A percentile compares a stretch with the other conserved stretches of the same genome.
These are phyloP conservation scores for Sarcophilus harrisii DNA, from an alignment of 2,797 vertebrate species.

Conservation along the genomic window DNA sequence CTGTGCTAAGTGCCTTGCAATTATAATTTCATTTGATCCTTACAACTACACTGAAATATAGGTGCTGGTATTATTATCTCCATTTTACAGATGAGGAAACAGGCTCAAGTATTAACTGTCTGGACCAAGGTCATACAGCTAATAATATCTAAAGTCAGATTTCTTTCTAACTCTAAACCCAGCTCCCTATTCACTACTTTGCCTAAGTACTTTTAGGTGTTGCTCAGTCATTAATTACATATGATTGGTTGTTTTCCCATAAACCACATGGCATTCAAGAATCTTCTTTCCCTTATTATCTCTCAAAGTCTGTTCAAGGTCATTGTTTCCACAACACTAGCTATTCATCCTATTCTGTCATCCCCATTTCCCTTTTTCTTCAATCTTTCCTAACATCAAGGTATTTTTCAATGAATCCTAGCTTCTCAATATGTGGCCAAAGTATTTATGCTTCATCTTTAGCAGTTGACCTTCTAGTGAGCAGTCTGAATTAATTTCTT, in stretches of 20 bases:
- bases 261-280: background rate
- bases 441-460: background rate
- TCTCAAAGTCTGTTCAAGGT: too few relatives aligned
- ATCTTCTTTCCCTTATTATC: background rate
- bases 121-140: background rate
- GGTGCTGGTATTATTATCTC: background rate
- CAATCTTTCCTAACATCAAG: background rate
- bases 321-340: too few relatives aligned
- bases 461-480: background rate
- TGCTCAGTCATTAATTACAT: background rate
- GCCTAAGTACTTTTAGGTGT: background rate
- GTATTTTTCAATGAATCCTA: background rate
- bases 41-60: background rate
- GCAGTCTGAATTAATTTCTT: too few relatives aligned
- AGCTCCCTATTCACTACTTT: background rate
- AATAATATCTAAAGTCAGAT: background rate
- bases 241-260: background rate
- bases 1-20: background rate
- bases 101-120: background rate
- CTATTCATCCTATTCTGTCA: background rate
- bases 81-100: background rate
- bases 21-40: background rate
- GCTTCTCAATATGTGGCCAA: background rate
- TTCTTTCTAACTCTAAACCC: background rate
- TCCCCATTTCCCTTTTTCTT: background rate